These are phyloP conservation scores for Aspidiotus destructor DNA, from an alignment of 2,888 invertebrate genomes.

Conservation along the genomic window DNA sequence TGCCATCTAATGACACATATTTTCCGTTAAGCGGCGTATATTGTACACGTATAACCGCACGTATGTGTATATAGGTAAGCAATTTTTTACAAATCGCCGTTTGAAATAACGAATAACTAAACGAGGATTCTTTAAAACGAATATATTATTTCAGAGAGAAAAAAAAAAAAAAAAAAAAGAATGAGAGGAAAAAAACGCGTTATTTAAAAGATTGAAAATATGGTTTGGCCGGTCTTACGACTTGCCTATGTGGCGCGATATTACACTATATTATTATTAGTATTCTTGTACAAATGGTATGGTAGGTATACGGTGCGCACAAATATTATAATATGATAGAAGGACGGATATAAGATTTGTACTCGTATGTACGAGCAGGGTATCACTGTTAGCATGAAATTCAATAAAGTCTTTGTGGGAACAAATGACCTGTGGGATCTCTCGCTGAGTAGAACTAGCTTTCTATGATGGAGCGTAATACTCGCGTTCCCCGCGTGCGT, in stretches of 20 bases:
- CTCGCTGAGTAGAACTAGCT: slow-evolving; percentile 31
- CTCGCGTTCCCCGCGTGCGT: neutral
- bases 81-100: too few relatives aligned
- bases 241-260: neutral
- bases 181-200: neutral
- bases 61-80: too few relatives aligned
- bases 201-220: too few relatives aligned
- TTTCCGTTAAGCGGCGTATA: too few relatives aligned
- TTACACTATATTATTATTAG: neutral
- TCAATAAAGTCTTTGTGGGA: slow-evolving; percentile 27
- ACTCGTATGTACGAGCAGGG: neutral
- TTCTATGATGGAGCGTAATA: slow-evolving; percentile 5
- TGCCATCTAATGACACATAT: too few relatives aligned
- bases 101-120: neutral
- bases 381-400: slow-evolving; percentile 19
- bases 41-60: too few relatives aligned
- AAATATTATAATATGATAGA: too few relatives aligned
- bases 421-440: slow-evolving; percentile 31
- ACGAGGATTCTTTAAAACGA: slow-evolving; percentile 2
- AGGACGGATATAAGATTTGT: neutral
- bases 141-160: neutral
- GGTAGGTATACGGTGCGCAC: too few relatives aligned
- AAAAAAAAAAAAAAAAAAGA: neutral
- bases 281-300: too few relatives aligned
- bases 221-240: too few relatives aligned